Evolutionary conservation across 2,888 invertebrate species (phyloP), one percentile per base, ranked within the genome.

Genomic region (Neelides folsomi): DNA sequence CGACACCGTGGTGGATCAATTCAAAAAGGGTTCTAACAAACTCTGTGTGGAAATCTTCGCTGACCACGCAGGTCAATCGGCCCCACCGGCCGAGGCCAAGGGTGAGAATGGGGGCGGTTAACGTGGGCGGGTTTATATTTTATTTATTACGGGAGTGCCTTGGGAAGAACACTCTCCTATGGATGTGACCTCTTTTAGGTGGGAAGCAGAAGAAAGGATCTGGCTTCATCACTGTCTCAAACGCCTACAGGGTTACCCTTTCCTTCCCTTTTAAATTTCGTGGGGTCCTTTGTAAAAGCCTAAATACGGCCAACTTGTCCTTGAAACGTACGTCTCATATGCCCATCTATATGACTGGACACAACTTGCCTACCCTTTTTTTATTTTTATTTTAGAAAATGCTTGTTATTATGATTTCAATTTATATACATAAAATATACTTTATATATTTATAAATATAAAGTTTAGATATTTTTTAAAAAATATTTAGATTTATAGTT

Each of bases 221-320:
- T 81, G 90, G 88, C 77, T 95, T 95, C 81, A 90, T 93, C 77
- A 97, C 97, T 74, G 97, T 98, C 71, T 97, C 97, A 65, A 94
- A 93, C 67, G 84, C 92, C 71, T 97, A 97, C 83, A 88, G 83
- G 81, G 87, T 86, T 68, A 63, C 56, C 13, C 13, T 16, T 39
- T 39, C 13, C 27, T 27, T 27, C 27, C 27, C 27, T 27, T 27
- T 27, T 27, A 27, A 27, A 27, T 27, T 27, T 27, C 27, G 27
- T 27, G 27, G 27, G 27, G 27, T 27, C 27, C 27, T 27, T n/a
- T 27, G 7, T 27, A 27, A 27, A 27, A 27, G 27, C 27, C 27
- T 27, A 27, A 27, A 27, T 27, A 27, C 27, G 27, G 27, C 27
- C 27, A 27, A 27, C 15, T 39, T n/a, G n/a, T n/a, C 39, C 15